These are phyloP conservation scores for Sicus ferrugineus DNA, from an alignment of 2,888 invertebrate species.

Conservation along the genomic window DNA sequence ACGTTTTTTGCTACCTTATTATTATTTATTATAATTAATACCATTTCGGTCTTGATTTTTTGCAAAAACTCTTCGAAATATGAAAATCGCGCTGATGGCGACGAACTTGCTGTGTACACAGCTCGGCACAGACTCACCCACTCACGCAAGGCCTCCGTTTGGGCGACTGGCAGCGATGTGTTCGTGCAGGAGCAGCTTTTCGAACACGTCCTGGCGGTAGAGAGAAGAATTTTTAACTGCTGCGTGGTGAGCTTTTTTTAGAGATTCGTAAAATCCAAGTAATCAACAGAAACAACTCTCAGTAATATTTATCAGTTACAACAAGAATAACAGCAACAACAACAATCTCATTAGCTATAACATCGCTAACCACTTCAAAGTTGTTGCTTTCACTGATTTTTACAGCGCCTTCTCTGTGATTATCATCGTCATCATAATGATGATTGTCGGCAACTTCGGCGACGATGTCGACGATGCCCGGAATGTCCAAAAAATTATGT, in stretches of 20 bases:
- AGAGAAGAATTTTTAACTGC: constrained; percentile 21
- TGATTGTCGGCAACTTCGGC: constrained; percentile 3
- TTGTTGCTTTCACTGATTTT: neutral
- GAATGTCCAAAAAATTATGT: neutral
- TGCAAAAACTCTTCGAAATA: constrained; percentile 11
- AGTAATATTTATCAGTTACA: neutral
- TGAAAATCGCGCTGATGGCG: constrained; percentile 13
- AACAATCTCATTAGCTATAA: neutral
- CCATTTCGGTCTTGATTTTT: neutral
- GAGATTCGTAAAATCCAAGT: constrained; percentile 12
- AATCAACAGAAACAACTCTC: constrained; percentile 2
- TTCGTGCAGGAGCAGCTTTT: constrained; percentile 11
- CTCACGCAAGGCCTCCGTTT: constrained; percentile 4
- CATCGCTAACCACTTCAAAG: neutral
- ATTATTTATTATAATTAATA: neutral
- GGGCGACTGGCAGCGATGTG: constrained; percentile 5
- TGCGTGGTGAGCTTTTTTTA: neutral
- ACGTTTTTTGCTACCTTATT: constrained; percentile 15
- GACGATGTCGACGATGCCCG: neutral
- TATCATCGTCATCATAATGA: neutral
- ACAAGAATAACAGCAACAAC: neutral
- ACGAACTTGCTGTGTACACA: constrained; percentile 29
- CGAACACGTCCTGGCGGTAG: constrained; percentile 25
- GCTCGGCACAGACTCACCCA: constrained; percentile 28
- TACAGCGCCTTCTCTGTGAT: neutral